Evolutionary conservation across 2,888 invertebrate species (phyloP), one percentile per base, ranked within the genome.

Genomic region (Apocheima hispidaria): DNA sequence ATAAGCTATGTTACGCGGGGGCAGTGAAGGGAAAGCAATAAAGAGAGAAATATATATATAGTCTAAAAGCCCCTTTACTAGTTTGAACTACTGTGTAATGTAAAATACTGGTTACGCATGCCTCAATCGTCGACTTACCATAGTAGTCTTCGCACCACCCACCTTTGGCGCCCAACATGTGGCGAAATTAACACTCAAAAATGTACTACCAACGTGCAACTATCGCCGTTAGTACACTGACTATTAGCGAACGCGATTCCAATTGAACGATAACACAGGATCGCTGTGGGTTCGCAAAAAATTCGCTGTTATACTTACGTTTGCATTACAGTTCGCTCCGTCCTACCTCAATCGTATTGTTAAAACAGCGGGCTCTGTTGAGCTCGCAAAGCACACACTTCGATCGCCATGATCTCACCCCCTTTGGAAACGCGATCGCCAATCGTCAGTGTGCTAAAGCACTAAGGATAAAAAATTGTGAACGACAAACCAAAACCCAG

Each of bases 181-280:
- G 80, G 69, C 78, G 55, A 70, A 73, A 72, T 68, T 77, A 75
- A 82, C 79, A 76, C 79, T 71, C 75, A 53, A 56, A 56, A 56
- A 79, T 77, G 73, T 72, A 74, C 74, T 72, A 72, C 73, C 74
- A 79, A 81, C 78, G 77, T 78, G 79, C 81, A 81, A 67, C 74
- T 72, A 76, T 66, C 14, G n/a, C 28, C 44, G 1, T 44, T 10
- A 28, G 30, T 20, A 46, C 20, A 46, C 30, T 30, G 44, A 28
- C 26, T 18, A n/a, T 18, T 33, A 9, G 44, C 16, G 16, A 41
- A 44, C n/a, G 5, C 28, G 10, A 10, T 44, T 28, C 18, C 12
- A 21, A 20, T 16, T 16, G 26, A 6, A 44, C 16, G 6, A 44
- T 38, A 7, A 7, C n/a, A n/a, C n/a, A 7, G 0, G 3, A 2